Evolutionary conservation across 2,797 vertebrate species (phyloP), one percentile per base, ranked within the genome.

Genomic region (Danio tinwini): DNA sequence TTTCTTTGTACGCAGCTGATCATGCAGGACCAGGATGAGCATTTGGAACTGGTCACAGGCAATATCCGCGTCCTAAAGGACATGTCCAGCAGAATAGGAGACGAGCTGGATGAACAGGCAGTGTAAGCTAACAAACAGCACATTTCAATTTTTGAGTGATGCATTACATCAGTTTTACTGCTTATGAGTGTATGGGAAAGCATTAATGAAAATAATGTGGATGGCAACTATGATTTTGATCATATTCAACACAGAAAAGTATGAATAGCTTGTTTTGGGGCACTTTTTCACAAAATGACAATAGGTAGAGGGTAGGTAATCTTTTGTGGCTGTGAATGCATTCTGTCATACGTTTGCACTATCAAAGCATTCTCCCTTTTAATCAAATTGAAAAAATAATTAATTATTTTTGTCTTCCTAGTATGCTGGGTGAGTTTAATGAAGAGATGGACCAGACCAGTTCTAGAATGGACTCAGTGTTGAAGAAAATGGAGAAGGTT

Each of bases 371-470:
- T n/a, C n/a, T n/a, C n/a, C n/a, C n/a, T n/a, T n/a, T n/a, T 29
- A 29, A 29, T 29, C 29, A 29, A 29, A 29, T 29, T 1, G 3
- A 29, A 29, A 55, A 29, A 55, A 17, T 62, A 50, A 19, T 55
- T 40, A n/a, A n/a, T 50, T 17, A 61, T 61, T 44, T 65, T 29
- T 29, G 29, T 21, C 12, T 17, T 7, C 52, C 47, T 80, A 93
- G 95, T 1, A 95, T 95, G 91, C 84, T 97, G 76, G 93, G 92
- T 0, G 92, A 95, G 14, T 96, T 96, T 56, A 89, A 90, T 65
- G 93, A 95, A 0, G 94, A 96, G 86, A 95, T 96, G 94, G 94
- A 95, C 64, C 93, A 93, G 86, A 96, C 94, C 0, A 90, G 94
- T 14, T 95, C 92, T 13, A 92, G 88, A 52, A 94, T 95, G 94